Base-by-base conservation (phyloP, 2,888 invertebrate genomes). In the Drosophila mimica region DNA sequence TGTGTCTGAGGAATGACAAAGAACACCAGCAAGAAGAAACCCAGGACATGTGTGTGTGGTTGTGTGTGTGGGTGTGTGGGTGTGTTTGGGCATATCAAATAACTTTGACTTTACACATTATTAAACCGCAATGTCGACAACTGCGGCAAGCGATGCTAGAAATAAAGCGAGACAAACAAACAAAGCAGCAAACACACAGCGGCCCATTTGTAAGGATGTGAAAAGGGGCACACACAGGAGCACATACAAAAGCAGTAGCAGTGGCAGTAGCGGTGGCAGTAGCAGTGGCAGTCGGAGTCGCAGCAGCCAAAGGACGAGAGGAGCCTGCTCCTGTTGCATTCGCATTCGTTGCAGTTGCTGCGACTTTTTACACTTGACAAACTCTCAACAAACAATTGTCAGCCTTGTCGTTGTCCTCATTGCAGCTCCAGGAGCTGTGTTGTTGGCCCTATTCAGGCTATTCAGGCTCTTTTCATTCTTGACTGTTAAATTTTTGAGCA, bases 71-170 rank as follows among this genome's bases (percentile, higher is more conserved):
- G 66, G 70, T 67, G 53, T 61, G 64, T 64, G 72, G 70, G 48
- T 68, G 58, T 58, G 69, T 74, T 75, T 89, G 84, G 79, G 83
- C 79, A 84, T 85, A 88, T 89, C 89, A 90, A 90, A 90, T 90
- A 91, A 90, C 91, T 91, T 88, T 86, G 91, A 89, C 91, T 90
- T 90, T 90, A 90, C 90, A 90, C 90, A 91, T 90, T 90, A 90
- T 90, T 90, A 90, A 90, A 91, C 89, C 90, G 86, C 89, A 89
- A 82, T 89, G 87, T 82, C 76, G 82, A 81, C 87, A 62, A 72
- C 68, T 63, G 52, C 58, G 52, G 61, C 65, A 33, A 30, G 57
- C 38, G 65, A 30, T 38, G 59, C 48, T 43, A 60, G 75, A 75
- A 76, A 82, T 83, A 88, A 76, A 91, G 77, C 77, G 88, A 81